A percentile compares a stretch with the other conserved stretches of the same genome.
These are phyloP conservation scores for Thalpophila matura DNA, from an alignment of 2,888 invertebrate genomes.

Conservation along the genomic window DNA sequence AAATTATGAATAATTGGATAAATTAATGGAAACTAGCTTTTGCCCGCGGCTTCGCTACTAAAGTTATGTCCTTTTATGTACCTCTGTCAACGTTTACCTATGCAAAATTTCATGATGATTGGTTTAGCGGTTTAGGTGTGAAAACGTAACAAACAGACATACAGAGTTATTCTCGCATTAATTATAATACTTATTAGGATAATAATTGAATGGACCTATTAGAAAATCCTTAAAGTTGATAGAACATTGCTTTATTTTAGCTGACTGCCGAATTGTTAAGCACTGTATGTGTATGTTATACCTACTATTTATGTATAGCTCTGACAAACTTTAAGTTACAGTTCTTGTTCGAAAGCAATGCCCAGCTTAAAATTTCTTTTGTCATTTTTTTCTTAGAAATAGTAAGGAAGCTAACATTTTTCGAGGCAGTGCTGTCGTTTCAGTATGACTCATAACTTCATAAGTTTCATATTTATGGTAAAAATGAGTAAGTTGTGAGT, in stretches of 20 bases:
- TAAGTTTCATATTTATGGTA: not conserved
- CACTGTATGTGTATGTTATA: not conserved
- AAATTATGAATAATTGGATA: too few species aligned
- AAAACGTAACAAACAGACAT: too few species aligned
- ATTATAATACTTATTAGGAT: too few species aligned
- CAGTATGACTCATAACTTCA: not conserved
- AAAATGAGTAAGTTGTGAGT: too few species aligned
- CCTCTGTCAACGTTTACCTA: too few species aligned
- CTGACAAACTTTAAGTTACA: not conserved
- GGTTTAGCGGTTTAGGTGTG: too few species aligned
- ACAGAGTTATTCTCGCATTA: too few species aligned
- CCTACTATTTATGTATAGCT: not conserved
- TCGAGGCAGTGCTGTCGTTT: not conserved
- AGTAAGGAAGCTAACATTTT: constrained; percentile 1
- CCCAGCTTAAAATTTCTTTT: constrained; percentile 32
- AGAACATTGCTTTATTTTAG: not conserved
- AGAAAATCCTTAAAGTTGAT: not conserved
- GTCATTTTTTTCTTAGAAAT: constrained; percentile 7
- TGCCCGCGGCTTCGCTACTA: too few species aligned
- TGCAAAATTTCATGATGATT: too few species aligned
- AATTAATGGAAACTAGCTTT: too few species aligned
- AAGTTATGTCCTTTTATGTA: too few species aligned
- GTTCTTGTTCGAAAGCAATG: constrained; percentile 10
- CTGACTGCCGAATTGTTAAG: not conserved
- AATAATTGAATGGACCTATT: too few species aligned